Conservation (phyloP, 2,888 invertebrate genomes). For the Operophtera brumata region DNA sequence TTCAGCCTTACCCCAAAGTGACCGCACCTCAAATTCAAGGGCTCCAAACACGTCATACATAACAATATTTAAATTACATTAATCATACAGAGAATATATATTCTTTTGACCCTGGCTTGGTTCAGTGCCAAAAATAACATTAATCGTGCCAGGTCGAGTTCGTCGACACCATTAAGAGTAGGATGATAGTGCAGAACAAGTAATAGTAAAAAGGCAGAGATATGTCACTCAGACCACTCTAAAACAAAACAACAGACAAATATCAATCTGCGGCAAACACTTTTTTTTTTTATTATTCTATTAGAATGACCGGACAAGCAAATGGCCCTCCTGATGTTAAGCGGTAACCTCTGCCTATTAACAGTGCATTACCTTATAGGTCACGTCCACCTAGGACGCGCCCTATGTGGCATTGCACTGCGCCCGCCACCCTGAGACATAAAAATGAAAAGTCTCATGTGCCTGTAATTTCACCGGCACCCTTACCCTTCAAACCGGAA, state of each 20-base stretch:
- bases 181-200: slow-evolving; percentile 5
- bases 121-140: slow-evolving; percentile 56
- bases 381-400: too few relatives aligned
- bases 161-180: slow-evolving; percentile 35
- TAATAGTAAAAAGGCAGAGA: slow-evolving; percentile 1
- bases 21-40: slow-evolving; percentile 12
- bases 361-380: too few relatives aligned
- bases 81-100: slow-evolving; percentile 31
- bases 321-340: too few relatives aligned
- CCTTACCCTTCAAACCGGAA: too few relatives aligned
- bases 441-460: too few relatives aligned
- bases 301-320: too few relatives aligned
- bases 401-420: too few relatives aligned
- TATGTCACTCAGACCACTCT: background rate
- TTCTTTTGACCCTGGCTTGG: slow-evolving; percentile 42
- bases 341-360: too few relatives aligned
- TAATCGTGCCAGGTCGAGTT: slow-evolving; percentile 36
- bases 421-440: too few relatives aligned
- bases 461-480: too few relatives aligned
- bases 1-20: background rate
- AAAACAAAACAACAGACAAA: background rate
- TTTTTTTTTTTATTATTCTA: too few relatives aligned
- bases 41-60: slow-evolving; percentile 6
- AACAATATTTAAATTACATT: slow-evolving; percentile 20
- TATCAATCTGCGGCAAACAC: too few relatives aligned